Base-by-base conservation (phyloP, 2,888 invertebrate species). In the Amorpha juglandis region DNA sequence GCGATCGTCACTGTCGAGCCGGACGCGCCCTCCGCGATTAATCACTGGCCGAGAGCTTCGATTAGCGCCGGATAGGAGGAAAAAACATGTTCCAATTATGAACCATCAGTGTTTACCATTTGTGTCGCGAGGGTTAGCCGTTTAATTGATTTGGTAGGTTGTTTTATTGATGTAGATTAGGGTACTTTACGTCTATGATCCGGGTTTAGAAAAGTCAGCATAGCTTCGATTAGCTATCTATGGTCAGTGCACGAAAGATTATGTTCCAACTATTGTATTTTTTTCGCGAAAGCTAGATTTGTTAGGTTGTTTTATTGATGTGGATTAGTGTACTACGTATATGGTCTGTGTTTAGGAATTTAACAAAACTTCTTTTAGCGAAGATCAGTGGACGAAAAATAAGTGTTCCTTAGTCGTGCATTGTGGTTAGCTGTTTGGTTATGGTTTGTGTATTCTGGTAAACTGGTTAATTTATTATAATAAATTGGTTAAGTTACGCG, bases 21-120 rank as follows among this genome's bases (percentile, higher is more conserved):
- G 73, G 83, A 70, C 83, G 80, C 88, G 86, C 85, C 86, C 88
- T 85, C 82, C 85, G 83, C 89, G 86, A 91, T 92, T 90, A 91
- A 92, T 92, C 91, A 91, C 68, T 70, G 70, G 63, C 35, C 77
- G 80, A 80, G 83, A 87, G 82, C 86, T 90, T 92, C 91, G 91
- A 91, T 91, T 91, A 91, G 87, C 89, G 86, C 86, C 87, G 86
- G 80, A 81, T 84, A 82, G 76, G 72, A 70, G 71, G 75, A 81
- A 84, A 85, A 83, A 82, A 81, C 83, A 81, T 78, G 81, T 78
- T 83, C 82, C 84, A 87, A 88, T 90, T 90, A 86, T 79, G 81
- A 83, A 80, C 80, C 76, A 78, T 77, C 75, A 77, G 71, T 74
- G 69, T 65, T 68, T 70, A 71, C 69, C 77, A 78, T 80, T 58